These are phyloP conservation scores for Coptodon bakossiorum DNA, from an alignment of 2,113 vertebrate species.

Conservation along the genomic window DNA sequence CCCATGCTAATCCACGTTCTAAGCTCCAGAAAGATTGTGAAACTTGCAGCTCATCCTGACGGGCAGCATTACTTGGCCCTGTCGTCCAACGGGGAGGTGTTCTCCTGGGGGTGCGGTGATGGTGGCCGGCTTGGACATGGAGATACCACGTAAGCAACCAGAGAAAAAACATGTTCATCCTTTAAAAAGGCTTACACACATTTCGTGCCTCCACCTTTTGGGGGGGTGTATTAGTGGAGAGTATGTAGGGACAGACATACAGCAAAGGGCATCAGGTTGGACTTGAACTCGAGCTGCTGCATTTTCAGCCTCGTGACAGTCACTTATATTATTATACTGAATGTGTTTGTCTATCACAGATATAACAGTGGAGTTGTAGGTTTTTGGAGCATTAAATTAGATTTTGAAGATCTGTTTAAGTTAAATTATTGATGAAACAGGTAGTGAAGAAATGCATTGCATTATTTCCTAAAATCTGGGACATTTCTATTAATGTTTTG, in stretches of 20 bases:
- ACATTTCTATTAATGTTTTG: neutral
- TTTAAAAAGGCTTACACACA: neutral
- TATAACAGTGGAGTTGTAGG: neutral
- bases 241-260: neutral
- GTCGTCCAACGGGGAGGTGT: conserved; percentile 91
- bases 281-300: neutral
- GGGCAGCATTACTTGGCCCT: conserved; percentile 94
- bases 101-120: conserved; percentile 97
- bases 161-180: neutral
- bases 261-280: neutral
- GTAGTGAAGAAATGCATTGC: neutral
- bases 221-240: neutral
- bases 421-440: neutral
- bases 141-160: conserved; percentile 85
- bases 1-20: conserved; percentile 88
- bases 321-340: neutral
- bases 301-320: neutral
- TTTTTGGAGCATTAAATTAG: neutral
- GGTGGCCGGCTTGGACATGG: conserved; percentile 94
- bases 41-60: conserved; percentile 94
- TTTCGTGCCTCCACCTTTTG: neutral
- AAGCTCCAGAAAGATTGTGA: conserved; percentile 87
- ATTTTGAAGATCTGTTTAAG: neutral
- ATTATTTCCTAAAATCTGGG: neutral
- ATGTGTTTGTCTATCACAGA: neutral